Evolutionary conservation across 2,113 vertebrate genomes (phyloP).

Genomic region (Clarias gariepinus): DNA sequence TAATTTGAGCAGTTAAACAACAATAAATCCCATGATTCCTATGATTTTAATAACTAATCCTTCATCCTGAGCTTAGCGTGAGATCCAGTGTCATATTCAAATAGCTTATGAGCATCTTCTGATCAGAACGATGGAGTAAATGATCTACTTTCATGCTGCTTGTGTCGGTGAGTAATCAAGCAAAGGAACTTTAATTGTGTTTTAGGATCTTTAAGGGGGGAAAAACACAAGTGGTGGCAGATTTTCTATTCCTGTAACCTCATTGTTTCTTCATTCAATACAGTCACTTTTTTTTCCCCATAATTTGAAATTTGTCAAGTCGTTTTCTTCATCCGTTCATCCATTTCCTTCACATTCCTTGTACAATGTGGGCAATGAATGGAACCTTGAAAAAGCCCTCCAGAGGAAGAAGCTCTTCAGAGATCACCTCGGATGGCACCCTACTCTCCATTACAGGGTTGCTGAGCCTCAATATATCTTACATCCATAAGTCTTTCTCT

Average conservation of each 20-base stretch:
- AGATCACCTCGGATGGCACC: neutral
- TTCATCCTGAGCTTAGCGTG: neutral
- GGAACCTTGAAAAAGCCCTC: neutral
- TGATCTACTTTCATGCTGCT: neutral
- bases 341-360: conserved; percentile 17
- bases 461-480: neutral
- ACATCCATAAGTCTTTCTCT: neutral
- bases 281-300: neutral
- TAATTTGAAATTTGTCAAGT: neutral
- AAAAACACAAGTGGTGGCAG: neutral
- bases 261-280: conserved; percentile 15
- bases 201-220: neutral
- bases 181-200: neutral
- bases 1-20: conserved; percentile 3
- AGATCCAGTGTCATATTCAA: neutral
- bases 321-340: neutral
- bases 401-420: neutral
- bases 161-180: neutral
- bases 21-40: neutral
- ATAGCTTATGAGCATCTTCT: neutral
- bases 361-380: neutral
- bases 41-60: neutral
- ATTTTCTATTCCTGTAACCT: neutral
- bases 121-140: neutral
- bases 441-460: conserved; percentile 8